phyloP scores from a whole-genome alignment of 2,888 invertebrate genomes.

The Ypsolopha sequella region DNA sequence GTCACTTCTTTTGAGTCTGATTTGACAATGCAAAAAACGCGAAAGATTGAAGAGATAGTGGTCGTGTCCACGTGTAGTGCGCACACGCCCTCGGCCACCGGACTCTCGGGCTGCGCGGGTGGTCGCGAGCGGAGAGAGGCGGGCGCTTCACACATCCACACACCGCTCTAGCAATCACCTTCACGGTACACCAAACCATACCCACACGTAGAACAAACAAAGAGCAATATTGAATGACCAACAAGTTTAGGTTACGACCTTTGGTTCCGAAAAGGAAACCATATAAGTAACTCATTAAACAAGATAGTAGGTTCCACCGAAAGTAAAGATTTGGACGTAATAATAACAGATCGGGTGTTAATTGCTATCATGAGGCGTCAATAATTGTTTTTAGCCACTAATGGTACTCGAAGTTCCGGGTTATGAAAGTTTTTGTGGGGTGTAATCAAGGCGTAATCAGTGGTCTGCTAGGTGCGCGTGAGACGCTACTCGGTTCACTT shows the following conservation, averaged over 20 bases:
- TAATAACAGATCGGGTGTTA: slow-evolving; percentile 66
- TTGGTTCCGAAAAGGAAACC: slow-evolving; percentile 12
- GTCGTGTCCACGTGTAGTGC: slow-evolving; percentile 28
- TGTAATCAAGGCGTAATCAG: slow-evolving; percentile 65
- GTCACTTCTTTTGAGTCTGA: slow-evolving; percentile 6
- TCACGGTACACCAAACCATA: neutral
- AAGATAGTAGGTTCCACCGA: slow-evolving; percentile 44
- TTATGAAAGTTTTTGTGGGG: slow-evolving; percentile 62
- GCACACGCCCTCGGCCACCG: slow-evolving; percentile 41
- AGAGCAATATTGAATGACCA: slow-evolving; percentile 6
- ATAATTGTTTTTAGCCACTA: slow-evolving; percentile 62
- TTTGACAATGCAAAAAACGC: slow-evolving; percentile 12
- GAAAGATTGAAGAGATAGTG: neutral
- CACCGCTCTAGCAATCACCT: slow-evolving; percentile 6
- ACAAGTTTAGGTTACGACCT: slow-evolving; percentile 19
- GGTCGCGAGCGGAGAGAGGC: slow-evolving; percentile 44
- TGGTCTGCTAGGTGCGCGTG: slow-evolving; percentile 56
- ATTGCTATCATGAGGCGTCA: slow-evolving; percentile 66
- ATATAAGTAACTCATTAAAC: slow-evolving; percentile 39
- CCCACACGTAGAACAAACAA: neutral
- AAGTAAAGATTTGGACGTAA: slow-evolving; percentile 56
- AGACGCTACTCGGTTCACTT: slow-evolving; percentile 37
- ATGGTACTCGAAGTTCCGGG: slow-evolving; percentile 63
- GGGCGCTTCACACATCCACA: slow-evolving; percentile 56
- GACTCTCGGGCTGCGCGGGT: slow-evolving; percentile 47